Evolutionary conservation across 2,888 invertebrate species (phyloP).

Genomic region (Parnassius apollo): DNA sequence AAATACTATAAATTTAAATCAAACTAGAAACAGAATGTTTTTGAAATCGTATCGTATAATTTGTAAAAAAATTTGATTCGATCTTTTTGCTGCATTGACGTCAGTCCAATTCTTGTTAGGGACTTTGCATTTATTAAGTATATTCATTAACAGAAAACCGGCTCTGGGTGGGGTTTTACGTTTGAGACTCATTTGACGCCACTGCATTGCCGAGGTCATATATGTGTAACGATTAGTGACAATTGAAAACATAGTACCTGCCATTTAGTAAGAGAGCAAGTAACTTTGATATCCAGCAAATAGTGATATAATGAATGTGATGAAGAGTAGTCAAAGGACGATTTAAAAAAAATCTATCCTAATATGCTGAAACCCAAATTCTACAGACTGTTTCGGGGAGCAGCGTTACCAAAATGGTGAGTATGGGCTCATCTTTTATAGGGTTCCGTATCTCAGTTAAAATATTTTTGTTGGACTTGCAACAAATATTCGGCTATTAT

Average conservation of each 20-base stretch:
- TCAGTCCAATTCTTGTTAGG: background rate
- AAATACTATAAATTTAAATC: background rate
- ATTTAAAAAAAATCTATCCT: too few species aligned
- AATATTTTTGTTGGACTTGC: too few species aligned
- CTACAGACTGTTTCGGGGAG: too few species aligned
- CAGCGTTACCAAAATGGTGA: too few species aligned
- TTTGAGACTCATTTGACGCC: slow-evolving; percentile 14
- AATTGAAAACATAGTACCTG: background rate
- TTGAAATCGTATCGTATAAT: background rate
- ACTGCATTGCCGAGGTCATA: background rate
- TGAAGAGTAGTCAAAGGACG: too few species aligned
- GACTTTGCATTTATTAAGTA: slow-evolving; percentile 9
- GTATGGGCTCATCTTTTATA: too few species aligned
- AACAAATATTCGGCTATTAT: too few species aligned
- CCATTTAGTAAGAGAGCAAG: background rate
- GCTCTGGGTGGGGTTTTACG: slow-evolving; percentile 12
- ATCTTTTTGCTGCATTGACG: slow-evolving; percentile 7
- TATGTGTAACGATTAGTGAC: too few species aligned
- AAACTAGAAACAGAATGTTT: background rate
- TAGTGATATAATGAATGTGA: too few species aligned
- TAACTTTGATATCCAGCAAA: too few species aligned
- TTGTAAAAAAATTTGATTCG: background rate
- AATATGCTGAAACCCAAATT: too few species aligned
- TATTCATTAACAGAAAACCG: slow-evolving; percentile 5
- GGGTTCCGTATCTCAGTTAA: too few species aligned